Evolutionary conservation across 2,888 invertebrate species (phyloP).

Genomic region (Andrena hattorfiana): DNA sequence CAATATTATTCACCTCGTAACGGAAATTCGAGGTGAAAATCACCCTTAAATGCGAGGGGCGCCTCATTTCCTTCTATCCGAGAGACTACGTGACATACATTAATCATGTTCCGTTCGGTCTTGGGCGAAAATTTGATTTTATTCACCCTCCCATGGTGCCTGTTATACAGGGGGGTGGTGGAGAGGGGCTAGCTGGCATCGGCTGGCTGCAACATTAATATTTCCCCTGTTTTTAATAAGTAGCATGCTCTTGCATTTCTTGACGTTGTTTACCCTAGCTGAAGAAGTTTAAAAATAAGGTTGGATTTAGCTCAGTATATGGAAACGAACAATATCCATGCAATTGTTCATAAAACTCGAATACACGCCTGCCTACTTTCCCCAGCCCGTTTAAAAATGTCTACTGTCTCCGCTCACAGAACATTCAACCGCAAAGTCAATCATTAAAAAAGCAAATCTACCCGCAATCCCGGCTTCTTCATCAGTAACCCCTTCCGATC

Average conservation of each 20-base stretch:
- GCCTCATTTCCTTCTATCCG: slow-evolving; percentile 64
- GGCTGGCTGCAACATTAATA: slow-evolving; percentile 49
- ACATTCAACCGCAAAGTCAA: not conserved
- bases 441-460: not conserved
- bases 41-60: slow-evolving; percentile 54
- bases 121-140: slow-evolving; percentile 72
- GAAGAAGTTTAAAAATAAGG: not conserved
- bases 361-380: not conserved
- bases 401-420: not conserved
- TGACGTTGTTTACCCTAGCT: not conserved
- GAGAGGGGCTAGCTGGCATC: not conserved
- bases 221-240: slow-evolving; percentile 59
- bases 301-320: not conserved
- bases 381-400: not conserved
- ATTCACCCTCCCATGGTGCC: slow-evolving; percentile 62
- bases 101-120: slow-evolving; percentile 67
- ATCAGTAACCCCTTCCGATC: slow-evolving; percentile 4
- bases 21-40: slow-evolving; percentile 59
- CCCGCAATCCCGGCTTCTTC: not conserved
- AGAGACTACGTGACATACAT: slow-evolving; percentile 70
- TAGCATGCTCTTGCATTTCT: not conserved
- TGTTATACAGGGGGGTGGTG: slow-evolving; percentile 3
- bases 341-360: no score
- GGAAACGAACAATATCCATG: no score
- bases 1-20: slow-evolving; percentile 43